Base-by-base conservation (phyloP, 1,140 invertebrate species). In the Macrobrachium rosenbergii region DNA sequence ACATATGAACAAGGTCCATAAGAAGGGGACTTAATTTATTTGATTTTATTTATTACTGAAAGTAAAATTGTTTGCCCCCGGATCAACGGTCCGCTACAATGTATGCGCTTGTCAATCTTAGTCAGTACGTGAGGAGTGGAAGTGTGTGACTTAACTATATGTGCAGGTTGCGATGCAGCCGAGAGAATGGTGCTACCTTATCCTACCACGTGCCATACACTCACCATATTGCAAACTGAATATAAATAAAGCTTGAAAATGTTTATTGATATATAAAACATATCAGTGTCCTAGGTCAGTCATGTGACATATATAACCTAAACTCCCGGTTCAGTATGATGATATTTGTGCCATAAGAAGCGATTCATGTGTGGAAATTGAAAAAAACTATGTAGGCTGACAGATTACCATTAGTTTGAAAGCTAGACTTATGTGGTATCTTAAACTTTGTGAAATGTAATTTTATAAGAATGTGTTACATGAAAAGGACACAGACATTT, bases 91-190 rank as follows among this genome's bases (percentile, higher is more conserved):
- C 78, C 76, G 81, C 85, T 79, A 87, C 78, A 87, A 87, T 87
- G 85, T 87, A 87, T 87, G 85, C 85, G 85, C 85, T 87, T 87
- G 85, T 87, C 85, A 87, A 87, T 87, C 85, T 87, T 87, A 87
- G 85, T 87, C 85, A 87, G 83, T 87, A 79, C 81, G 85, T 75
- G 85, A 87, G 83, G 79, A 87, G 62, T 82, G 85, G 69, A 76
- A 79, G 82, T 58, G 43, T 64, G 23, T 60, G 64, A 37, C 17
- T 67, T 45, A 23, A 63, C 62, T 23, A 64, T 63, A 81, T 64
- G 79, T 81, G 79, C 79, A 45, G 79, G 76, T 72, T 72, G 85
- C 79, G 23, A 64, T 77, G 58, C 85, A 80, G 78, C 85, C 85
- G 60, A 80, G 69, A 82, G 59, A 79, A 87, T 87, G 85, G 85